Base-by-base conservation (phyloP, 2,113 vertebrate genomes). In the Phocoena sinus region DNA sequence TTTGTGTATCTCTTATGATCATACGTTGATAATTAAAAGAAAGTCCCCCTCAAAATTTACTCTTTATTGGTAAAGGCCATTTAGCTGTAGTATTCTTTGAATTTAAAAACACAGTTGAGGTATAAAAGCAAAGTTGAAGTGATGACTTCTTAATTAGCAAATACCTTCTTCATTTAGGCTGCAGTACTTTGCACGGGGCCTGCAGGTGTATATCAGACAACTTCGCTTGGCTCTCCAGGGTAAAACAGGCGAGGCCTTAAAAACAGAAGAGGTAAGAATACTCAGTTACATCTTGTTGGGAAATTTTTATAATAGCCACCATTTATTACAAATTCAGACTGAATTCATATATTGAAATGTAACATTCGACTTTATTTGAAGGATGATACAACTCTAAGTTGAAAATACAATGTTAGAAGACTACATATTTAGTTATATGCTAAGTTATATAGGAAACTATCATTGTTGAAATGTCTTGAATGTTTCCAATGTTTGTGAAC, bases 121-220 rank as follows among this genome's bases (percentile, higher is more conserved):
- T 83, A 38, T 25, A 15, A 70, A 84, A 67, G 47, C 41, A 86
- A 81, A 47, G 21, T 53, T 67, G 23, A 93, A 95, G 23, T 83
- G 44, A 93, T 90, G 33, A 81, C 62, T 87, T 97, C 56, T 92
- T 97, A 76, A 96, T 74, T 89, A 90, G 87, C 77, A 85, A 85
- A 82, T 74, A 50, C 3, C 3, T 97, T 71, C 96, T 94, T 95
- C 77, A 14, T 92, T 71, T 93, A 99, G 99, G 98, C 98, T 99
- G 97, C 99, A 99, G 97, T 99, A 99, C 97, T 99, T 99, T 98
- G 99, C 99, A 95, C 98, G 99, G 96, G 99, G 99, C 47, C 98
- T 99, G 83, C 99, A 99, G 97, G 99, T 99, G 74, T 99, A 99
- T 93, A 99, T 99, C 97, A 98, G 99, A 90, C 99, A 99, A 95